Evolutionary conservation across 2,113 vertebrate species (phyloP).

Genomic region (Hirundichthys speculiger): DNA sequence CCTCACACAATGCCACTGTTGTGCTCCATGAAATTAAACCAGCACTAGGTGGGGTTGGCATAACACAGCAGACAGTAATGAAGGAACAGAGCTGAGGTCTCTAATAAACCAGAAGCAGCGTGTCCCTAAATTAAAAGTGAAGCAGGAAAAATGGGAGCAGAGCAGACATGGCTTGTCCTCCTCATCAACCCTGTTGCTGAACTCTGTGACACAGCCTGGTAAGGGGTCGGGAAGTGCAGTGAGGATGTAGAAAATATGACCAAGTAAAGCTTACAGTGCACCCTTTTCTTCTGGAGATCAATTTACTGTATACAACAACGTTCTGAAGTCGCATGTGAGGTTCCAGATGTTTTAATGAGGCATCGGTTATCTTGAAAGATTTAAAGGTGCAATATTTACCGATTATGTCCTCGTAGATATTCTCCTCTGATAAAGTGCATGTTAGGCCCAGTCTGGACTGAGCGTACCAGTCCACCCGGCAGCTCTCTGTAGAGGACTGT

Average conservation of each 20-base stretch:
- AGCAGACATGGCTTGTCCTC: conserved; percentile 43
- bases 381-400: conserved; percentile 80
- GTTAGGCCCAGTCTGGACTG: conserved; percentile 91
- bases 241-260: not conserved
- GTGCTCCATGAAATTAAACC: conserved; percentile 44
- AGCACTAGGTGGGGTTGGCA: conserved; percentile 66
- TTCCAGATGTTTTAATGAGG: no score
- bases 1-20: conserved; percentile 52
- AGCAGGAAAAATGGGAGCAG: conserved; percentile 34
- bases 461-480: conserved; percentile 91
- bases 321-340: no score
- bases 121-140: conserved; percentile 59
- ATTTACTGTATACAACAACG: not conserved
- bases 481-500: conserved; percentile 86
- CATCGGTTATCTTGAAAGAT: no score
- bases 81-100: conserved; percentile 42
- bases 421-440: conserved; percentile 98
- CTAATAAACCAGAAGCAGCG: conserved; percentile 64
- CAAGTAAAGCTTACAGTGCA: not conserved
- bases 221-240: conserved; percentile 4
- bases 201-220: conserved; percentile 16
- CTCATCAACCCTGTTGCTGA: conserved; percentile 38
- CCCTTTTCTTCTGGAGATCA: not conserved
- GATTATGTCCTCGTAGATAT: conserved; percentile 96
- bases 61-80: conserved; percentile 66